phyloP scores from a whole-genome alignment of 2,888 invertebrate species.

The Sesamia inferens region DNA sequence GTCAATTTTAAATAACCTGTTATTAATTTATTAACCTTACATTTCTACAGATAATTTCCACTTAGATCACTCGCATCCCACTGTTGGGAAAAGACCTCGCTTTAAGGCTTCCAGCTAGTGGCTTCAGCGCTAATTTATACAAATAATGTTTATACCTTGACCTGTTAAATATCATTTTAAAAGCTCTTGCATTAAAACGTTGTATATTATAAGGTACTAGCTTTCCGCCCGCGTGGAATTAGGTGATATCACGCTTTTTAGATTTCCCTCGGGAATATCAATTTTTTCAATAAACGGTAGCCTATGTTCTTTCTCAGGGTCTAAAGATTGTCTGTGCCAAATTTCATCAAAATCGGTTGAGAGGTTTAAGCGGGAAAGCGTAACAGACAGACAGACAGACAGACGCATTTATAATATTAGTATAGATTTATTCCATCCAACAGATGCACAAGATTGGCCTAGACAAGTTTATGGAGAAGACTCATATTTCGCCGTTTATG shows the following conservation, averaged over 20 bases:
- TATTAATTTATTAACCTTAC: neutral
- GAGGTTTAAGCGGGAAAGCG: no score
- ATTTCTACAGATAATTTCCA: neutral
- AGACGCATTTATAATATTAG: no score
- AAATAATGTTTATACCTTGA: neutral
- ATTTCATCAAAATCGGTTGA: no score
- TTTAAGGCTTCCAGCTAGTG: neutral
- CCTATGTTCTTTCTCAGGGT: no score
- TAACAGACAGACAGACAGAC: no score
- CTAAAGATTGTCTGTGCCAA: no score
- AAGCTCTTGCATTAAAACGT: conserved; percentile 5
- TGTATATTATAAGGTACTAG: neutral
- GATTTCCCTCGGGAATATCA: no score
- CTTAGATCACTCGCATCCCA: neutral
- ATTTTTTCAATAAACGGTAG: no score
- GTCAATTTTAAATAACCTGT: neutral
- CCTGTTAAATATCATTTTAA: neutral
- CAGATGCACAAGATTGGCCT: neutral
- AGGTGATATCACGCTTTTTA: no score
- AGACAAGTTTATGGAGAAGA: neutral
- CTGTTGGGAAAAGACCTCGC: neutral
- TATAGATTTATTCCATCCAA: conserved; percentile 5
- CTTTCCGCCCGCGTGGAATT: no score
- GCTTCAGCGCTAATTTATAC: neutral
- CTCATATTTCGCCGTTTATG: neutral